Evolutionary conservation across 2,888 invertebrate species (phyloP), one percentile per base, ranked within the genome.

Genomic region (Noctua comes): DNA sequence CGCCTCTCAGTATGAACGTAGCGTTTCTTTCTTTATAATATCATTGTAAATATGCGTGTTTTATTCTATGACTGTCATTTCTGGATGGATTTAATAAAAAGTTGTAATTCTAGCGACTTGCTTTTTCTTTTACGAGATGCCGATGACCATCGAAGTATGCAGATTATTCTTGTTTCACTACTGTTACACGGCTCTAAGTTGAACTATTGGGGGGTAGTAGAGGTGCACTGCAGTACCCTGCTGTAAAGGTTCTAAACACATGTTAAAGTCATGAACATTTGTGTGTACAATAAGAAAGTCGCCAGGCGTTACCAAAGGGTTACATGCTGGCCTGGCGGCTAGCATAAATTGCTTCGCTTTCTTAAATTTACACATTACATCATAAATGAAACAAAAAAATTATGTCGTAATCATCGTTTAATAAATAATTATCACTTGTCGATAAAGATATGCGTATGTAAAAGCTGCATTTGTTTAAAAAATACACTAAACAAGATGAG

Each of bases 391-490:
- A 89, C 71, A 68, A 73, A 68, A 36, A 73, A 75, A 70, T 68
- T 75, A 76, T 85, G 68, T 86, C 69, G 77, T 87, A 89, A 86
- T 90, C 85, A 90, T 90, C 79, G 82, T 91, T 91, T 91, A 91
- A 89, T 92, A 92, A 91, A 92, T 92, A 91, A 91, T 90, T 93
- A 90, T 93, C 91, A 93, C 91, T 93, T 91, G 88, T 92, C 83
- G 86, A 90, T 89, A 90, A 89, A 91, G 91, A 91, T 92, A 93
- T 92, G 92, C 92, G 90, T 88, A 90, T 90, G 87, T 90, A 89
- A 88, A 91, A 91, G 91, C 91, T 88, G 88, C 90, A 84, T 88
- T 86, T 87, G 86, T 88, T 88, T 83, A 83, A 85, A 84, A 90
- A 85, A 87, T 88, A 89, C 87, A 86, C 84, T 86, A 83, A 86